A percentile compares a stretch with the other conserved stretches of the same genome.
These are phyloP conservation scores for Gerris buenoi DNA, from an alignment of 1,140 invertebrate species.

Conservation along the genomic window DNA sequence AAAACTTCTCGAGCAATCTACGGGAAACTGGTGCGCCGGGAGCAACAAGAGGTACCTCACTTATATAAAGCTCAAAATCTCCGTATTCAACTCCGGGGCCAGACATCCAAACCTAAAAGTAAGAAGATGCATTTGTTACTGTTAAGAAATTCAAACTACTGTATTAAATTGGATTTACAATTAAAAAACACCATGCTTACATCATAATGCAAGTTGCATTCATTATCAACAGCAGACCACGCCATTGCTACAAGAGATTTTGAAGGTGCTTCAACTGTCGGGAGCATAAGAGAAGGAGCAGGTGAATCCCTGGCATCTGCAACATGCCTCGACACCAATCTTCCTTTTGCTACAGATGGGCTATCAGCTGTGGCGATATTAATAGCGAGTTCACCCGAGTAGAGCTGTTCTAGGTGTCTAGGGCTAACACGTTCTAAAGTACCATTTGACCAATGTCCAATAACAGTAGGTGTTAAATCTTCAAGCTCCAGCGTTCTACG, in stretches of 20 bases:
- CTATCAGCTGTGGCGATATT: constrained; percentile 45
- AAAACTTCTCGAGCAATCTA: constrained; percentile 44
- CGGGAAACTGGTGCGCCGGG: constrained; percentile 45
- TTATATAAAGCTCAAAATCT: constrained; percentile 35
- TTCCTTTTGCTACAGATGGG: constrained; percentile 41
- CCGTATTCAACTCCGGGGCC: constrained; percentile 14
- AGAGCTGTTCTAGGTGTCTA: constrained; percentile 57
- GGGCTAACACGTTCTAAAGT: constrained; percentile 46
- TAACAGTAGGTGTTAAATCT: constrained; percentile 43
- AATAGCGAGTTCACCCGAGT: constrained; percentile 58
- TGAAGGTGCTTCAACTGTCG: constrained; percentile 29
- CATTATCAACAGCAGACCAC: constrained; percentile 63
- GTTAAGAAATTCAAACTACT: neutral
- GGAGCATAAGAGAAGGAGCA: constrained; percentile 45
- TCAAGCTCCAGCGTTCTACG: constrained; percentile 41
- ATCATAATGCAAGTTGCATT: constrained; percentile 73
- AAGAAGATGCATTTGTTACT: too few relatives aligned
- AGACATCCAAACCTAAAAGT: constrained; percentile 1
- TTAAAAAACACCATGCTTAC: constrained; percentile 30
- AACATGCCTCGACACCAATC: constrained; percentile 46
- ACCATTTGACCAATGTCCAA: constrained; percentile 47
- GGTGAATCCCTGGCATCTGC: constrained; percentile 55
- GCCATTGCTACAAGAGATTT: constrained; percentile 48
- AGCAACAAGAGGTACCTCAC: constrained; percentile 44
- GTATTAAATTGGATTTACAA: neutral